Percentiles rank a stretch among this genome's conserved stretches.
phyloP scores from a whole-genome alignment of 2,888 invertebrate species.

The Glyphotaelius pellucidus region DNA sequence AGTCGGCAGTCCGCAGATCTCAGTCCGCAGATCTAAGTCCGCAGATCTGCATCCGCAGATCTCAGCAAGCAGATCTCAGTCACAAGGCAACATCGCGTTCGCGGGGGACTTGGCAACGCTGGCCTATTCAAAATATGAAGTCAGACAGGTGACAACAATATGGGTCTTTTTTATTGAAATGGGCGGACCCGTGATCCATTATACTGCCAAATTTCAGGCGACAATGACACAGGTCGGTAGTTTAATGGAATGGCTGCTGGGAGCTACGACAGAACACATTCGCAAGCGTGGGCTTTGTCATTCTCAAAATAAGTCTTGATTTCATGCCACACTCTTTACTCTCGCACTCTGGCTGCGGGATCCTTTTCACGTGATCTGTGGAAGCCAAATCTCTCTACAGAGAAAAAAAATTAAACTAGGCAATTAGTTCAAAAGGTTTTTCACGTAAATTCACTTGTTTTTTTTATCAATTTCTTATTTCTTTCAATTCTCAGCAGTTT shows the following conservation, averaged over 20 bases:
- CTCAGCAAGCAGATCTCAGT: background rate
- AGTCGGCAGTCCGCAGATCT: background rate
- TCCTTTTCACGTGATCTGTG: no score
- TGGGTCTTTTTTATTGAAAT: constrained; percentile 42
- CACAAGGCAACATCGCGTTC: background rate
- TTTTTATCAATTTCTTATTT: no score
- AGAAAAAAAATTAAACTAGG: no score
- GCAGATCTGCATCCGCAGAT: no score
- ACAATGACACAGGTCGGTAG: constrained; percentile 52
- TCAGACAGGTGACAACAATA: constrained; percentile 49
- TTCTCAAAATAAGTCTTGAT: background rate
- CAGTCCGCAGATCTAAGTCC: no score
- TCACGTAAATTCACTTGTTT: no score
- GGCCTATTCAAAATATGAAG: constrained; percentile 45
- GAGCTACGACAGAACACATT: constrained; percentile 8
- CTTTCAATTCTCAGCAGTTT: no score
- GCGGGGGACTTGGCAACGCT: constrained; percentile 20
- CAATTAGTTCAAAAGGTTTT: no score
- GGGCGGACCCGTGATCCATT: constrained; percentile 48
- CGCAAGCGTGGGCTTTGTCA: constrained; percentile 9
- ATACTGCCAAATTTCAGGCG: constrained; percentile 51
- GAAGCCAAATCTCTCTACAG: no score
- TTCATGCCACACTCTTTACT: background rate
- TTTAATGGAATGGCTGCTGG: constrained; percentile 12
- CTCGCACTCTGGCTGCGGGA: no score